Conservation (phyloP, 2,113 vertebrate species). For the Holacanthus passer region DNA sequence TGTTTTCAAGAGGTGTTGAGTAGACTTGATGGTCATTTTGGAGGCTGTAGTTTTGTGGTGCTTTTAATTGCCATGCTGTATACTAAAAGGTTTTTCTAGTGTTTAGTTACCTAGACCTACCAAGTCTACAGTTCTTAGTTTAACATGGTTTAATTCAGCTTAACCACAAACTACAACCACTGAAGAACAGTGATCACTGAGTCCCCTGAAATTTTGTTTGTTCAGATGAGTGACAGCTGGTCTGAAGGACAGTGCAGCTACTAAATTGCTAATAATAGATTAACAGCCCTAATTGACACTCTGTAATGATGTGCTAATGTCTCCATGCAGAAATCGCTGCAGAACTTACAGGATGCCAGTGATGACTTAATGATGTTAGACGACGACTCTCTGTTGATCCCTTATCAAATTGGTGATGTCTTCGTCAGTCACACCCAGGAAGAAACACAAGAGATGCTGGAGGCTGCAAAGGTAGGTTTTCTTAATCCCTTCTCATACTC, state of each 20-base stretch:
- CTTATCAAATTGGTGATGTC: constrained; percentile 96
- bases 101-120: not conserved
- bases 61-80: too few species aligned
- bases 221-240: not conserved
- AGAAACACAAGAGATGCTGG: constrained; percentile 96
- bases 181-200: too few species aligned
- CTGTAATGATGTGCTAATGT: constrained; percentile 2
- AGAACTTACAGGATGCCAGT: constrained; percentile 95
- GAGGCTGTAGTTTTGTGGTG: not conserved
- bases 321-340: constrained; percentile 90
- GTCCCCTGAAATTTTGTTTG: not conserved
- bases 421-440: constrained; percentile 97
- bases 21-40: not conserved
- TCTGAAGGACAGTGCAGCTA: not conserved
- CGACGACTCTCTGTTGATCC: constrained; percentile 89
- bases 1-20: not conserved
- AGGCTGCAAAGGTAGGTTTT: constrained; percentile 90
- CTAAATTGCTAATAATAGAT: not conserved
- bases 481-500: too few species aligned
- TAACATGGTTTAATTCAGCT: not conserved
- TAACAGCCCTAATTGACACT: not conserved
- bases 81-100: not conserved
- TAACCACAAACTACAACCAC: not conserved
- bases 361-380: constrained; percentile 96
- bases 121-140: not conserved